phyloP scores from a whole-genome alignment of 2,797 vertebrate species.

The Hapalemur alaotrensis region DNA sequence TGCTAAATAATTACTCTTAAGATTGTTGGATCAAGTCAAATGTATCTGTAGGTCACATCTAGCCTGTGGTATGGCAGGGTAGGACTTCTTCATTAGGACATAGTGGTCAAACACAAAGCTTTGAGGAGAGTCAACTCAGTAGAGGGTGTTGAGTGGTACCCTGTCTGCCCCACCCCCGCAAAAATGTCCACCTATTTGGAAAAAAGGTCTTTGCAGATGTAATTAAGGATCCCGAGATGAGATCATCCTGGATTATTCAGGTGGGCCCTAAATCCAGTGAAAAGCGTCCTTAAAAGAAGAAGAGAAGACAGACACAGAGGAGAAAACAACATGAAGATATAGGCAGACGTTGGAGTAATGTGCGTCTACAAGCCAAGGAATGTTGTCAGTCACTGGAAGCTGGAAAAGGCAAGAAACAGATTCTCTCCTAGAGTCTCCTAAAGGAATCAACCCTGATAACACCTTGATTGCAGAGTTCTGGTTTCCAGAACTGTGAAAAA shows the following conservation, averaged over 20 bases:
- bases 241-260: neutral
- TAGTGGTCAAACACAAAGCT: neutral
- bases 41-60: neutral
- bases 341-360: neutral
- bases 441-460: neutral
- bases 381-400: neutral
- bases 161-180: too few relatives aligned
- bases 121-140: neutral
- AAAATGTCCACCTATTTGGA: neutral
- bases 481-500: neutral
- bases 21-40: neutral
- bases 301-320: neutral
- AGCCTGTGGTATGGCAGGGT: neutral
- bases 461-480: neutral
- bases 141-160: neutral
- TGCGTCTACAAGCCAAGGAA: neutral
- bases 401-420: neutral
- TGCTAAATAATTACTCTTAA: neutral
- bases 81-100: neutral
- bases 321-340: neutral
- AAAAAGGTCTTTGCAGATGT: neutral
- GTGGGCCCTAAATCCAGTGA: neutral
- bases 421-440: neutral
- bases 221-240: neutral
- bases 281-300: neutral